Percentiles rank a stretch among this genome's conserved stretches.
phyloP scores from a whole-genome alignment of 2,888 invertebrate genomes.

The Metallyticus violacea region DNA sequence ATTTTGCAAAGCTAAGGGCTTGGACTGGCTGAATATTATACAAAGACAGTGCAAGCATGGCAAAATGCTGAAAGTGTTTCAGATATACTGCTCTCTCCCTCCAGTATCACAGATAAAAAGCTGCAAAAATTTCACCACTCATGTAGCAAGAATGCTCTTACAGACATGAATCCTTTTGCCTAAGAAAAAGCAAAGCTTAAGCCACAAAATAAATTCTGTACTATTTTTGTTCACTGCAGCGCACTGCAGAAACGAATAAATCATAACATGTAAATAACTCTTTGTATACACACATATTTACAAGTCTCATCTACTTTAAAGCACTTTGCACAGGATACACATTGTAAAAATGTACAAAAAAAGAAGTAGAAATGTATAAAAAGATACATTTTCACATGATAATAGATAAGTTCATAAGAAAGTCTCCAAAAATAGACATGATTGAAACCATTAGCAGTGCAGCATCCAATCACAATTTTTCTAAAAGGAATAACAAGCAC shows the following conservation, averaged over 20 bases:
- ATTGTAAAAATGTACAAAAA: constrained; percentile 2
- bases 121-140: background rate
- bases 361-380: constrained; percentile 9
- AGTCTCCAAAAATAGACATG: background rate
- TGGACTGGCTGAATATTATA: too few relatives aligned
- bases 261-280: background rate
- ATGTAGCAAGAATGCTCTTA: background rate
- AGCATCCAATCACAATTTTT: background rate
- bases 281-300: background rate
- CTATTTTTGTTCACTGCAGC: background rate
- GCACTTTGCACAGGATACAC: background rate
- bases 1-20: too few relatives aligned
- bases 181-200: background rate
- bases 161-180: background rate
- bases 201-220: background rate
- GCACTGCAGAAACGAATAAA: background rate
- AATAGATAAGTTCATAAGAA: background rate
- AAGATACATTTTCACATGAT: background rate
- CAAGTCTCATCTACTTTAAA: background rate
- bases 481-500: background rate
- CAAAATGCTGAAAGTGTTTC: background rate
- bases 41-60: background rate
- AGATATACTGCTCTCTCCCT: background rate
- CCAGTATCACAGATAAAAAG: background rate
- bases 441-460: background rate